Evolutionary conservation across 2,113 vertebrate species (phyloP).

Genomic region (Hirundichthys speculiger): DNA sequence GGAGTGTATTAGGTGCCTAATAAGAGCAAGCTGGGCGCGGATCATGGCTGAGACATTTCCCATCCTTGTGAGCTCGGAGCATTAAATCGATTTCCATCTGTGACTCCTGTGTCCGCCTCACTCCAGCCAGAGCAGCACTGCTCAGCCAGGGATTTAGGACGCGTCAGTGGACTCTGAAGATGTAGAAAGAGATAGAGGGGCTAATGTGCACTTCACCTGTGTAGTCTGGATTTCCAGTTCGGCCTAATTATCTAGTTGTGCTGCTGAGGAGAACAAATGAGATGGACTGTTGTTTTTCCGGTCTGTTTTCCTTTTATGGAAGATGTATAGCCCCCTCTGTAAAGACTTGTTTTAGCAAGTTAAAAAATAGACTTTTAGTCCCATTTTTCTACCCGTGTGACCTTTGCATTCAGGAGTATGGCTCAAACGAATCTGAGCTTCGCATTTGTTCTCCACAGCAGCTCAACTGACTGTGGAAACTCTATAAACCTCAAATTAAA

Average conservation of each 20-base stretch:
- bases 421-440: too few relatives aligned
- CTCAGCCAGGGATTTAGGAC: slow-evolving; percentile 6
- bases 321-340: too few relatives aligned
- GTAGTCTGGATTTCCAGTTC: not conserved
- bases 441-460: too few relatives aligned
- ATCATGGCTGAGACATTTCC: slow-evolving; percentile 62
- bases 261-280: slow-evolving; percentile 3
- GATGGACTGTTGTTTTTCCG: not conserved
- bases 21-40: slow-evolving; percentile 52
- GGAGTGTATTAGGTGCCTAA: slow-evolving; percentile 62
- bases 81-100: slow-evolving; percentile 70
- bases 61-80: slow-evolving; percentile 56
- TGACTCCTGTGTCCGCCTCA: slow-evolving; percentile 37
- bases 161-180: slow-evolving; percentile 18
- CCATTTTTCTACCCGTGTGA: too few relatives aligned
- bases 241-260: not conserved
- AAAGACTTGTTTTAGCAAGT: too few relatives aligned
- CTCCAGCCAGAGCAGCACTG: slow-evolving; percentile 3
- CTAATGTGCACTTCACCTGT: not conserved
- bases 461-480: too few relatives aligned
- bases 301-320: too few relatives aligned
- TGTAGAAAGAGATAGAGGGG: not conserved
- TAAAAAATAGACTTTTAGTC: too few relatives aligned
- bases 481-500: too few relatives aligned
- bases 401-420: too few relatives aligned